Conservation (phyloP, 2,797 vertebrate species). For the Micropoecilia bifurca region DNA sequence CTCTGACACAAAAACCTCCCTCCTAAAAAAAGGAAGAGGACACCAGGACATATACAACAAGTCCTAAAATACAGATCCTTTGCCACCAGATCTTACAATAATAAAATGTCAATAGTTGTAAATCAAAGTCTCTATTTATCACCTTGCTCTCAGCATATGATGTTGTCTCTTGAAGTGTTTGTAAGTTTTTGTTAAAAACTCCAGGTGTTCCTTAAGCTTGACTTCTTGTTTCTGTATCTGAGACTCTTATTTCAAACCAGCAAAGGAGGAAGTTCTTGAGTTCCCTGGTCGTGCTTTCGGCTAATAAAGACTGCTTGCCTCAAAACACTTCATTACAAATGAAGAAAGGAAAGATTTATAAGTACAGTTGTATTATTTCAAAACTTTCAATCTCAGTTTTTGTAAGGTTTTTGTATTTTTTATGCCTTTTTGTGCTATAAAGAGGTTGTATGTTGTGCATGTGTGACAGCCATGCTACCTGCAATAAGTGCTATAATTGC, state of each 20-base stretch:
- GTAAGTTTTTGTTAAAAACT: neutral
- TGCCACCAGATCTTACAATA: neutral
- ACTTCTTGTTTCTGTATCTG: neutral
- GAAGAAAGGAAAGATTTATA: neutral
- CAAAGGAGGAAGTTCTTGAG: neutral
- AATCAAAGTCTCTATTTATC: neutral
- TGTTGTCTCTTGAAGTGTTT: neutral
- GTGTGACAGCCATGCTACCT: neutral
- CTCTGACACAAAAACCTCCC: slow-evolving; percentile 84
- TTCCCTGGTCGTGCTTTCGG: neutral
- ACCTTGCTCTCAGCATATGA: neutral
- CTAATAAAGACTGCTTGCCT: neutral
- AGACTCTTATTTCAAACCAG: neutral
- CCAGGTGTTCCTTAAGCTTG: neutral
- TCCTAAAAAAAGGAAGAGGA: slow-evolving; percentile 62
- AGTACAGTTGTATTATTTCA: neutral
- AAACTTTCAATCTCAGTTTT: neutral
- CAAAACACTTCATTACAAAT: neutral
- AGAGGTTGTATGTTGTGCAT: neutral
- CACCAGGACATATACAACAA: slow-evolving; percentile 22
- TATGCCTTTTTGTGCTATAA: neutral
- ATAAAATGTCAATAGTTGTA: neutral
- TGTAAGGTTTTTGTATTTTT: neutral
- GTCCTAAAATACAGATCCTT: neutral
- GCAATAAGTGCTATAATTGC: neutral